Evolutionary conservation across 2,113 vertebrate species (phyloP).

Genomic region (Hippocampus abdominalis): DNA sequence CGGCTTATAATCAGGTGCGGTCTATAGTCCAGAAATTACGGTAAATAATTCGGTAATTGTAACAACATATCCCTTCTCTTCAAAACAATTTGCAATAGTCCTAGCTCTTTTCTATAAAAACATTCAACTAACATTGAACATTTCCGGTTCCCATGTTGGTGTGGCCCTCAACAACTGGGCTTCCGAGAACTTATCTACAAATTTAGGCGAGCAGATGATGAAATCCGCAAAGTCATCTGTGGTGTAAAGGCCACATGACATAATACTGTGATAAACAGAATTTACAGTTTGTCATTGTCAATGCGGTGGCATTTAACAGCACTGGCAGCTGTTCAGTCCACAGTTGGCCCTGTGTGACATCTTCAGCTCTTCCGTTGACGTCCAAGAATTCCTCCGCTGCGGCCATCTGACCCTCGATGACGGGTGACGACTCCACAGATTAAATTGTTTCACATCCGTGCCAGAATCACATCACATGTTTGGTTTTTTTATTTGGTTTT

Average conservation of each 20-base stretch:
- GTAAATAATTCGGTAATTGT: too few species aligned
- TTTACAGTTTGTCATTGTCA: background rate
- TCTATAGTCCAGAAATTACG: too few species aligned
- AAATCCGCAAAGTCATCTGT: too few species aligned
- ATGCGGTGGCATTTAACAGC: conserved; percentile 60
- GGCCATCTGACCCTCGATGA: conserved; percentile 78
- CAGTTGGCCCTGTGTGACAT: conserved; percentile 62
- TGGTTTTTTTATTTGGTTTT: background rate
- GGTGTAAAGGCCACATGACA: too few species aligned
- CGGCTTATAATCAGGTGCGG: too few species aligned
- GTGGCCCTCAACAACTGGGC: too few species aligned
- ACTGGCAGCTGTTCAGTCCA: conserved; percentile 78
- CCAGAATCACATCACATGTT: background rate
- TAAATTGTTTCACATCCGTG: background rate
- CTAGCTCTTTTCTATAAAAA: too few species aligned
- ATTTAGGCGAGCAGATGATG: too few species aligned
- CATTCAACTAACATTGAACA: too few species aligned
- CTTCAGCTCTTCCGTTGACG: conserved; percentile 67
- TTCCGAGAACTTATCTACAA: background rate
- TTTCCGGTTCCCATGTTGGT: too few species aligned
- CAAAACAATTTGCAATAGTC: too few species aligned
- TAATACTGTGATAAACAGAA: background rate
- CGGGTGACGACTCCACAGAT: conserved; percentile 59
- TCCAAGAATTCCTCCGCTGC: conserved; percentile 60
- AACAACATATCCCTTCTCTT: too few species aligned